These are phyloP conservation scores for Apeltes quadracus DNA, from an alignment of 2,113 vertebrate species.

Conservation along the genomic window DNA sequence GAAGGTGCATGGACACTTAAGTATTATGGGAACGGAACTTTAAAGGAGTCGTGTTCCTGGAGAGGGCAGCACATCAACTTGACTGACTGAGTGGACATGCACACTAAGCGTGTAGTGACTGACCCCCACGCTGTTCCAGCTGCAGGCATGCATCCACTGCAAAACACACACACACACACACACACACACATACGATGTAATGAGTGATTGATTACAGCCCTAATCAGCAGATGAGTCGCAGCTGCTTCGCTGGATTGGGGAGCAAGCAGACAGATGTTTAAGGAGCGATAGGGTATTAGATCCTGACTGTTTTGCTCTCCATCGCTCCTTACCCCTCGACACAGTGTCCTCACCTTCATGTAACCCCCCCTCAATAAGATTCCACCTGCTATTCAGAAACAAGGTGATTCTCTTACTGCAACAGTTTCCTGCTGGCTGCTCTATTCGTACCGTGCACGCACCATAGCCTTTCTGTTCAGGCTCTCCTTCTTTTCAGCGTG, in stretches of 20 bases:
- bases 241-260: constrained; percentile 52
- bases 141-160: constrained; percentile 6
- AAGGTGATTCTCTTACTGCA: constrained; percentile 55
- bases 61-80: neutral
- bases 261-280: constrained; percentile 64
- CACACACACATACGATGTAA: constrained; percentile 30
- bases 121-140: neutral
- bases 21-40: no score
- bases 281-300: constrained; percentile 40
- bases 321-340: constrained; percentile 38
- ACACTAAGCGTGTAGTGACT: neutral
- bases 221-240: constrained; percentile 67
- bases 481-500: constrained; percentile 26
- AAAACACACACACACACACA: constrained; percentile 18
- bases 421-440: constrained; percentile 40
- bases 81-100: no score
- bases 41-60: neutral
- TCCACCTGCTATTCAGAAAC: constrained; percentile 29
- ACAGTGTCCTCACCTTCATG: constrained; percentile 52
- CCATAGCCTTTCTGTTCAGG: constrained; percentile 7
- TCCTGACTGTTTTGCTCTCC: constrained; percentile 7
- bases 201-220: constrained; percentile 66
- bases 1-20: no score
- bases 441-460: constrained; percentile 33
- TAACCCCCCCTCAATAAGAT: constrained; percentile 47